Base-by-base conservation (phyloP, 2,113 vertebrate genomes). In the Bubo scandiacus region DNA sequence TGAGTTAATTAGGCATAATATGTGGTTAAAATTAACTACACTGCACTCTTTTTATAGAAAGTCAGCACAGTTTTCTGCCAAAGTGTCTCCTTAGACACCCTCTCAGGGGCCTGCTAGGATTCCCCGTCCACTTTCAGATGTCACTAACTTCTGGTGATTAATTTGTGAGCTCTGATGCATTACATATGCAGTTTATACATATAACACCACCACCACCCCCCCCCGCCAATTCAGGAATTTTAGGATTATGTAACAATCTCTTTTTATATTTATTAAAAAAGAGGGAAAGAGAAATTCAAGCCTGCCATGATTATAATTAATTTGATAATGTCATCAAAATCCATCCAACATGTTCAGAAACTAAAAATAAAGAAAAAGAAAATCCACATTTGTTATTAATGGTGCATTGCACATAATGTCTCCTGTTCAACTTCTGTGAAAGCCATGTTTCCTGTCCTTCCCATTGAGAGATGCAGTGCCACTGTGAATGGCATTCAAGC, bases 1-100 rank as follows among this genome's bases (percentile, higher is more conserved):
- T 94, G 81, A 96, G 88, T 92, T 96, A 94, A 97, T 96, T 92
- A 96, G 70, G 73, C 86, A 94, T 95, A 95, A 84, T 91, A 89
- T 81, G 65, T 89, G 58, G 92, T 92, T 96, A 95, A 93, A 96
- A 96, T 92, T 96, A 96, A 85, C 86, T 72, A 75, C 70, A 77
- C 40, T 70, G 70, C 61, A 61, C 86, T 82, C 94, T 92, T 92
- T 95, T 93, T 93, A 80, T 86, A 94, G 94, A 89, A 96, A 95
- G 62, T 88, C 75, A 93, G 92, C 38, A 59, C 12, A 84, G 77
- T 89, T 88, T 93, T 94, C 77, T 93, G 93, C 58, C 65, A 57
- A 86, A 93, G 79, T 55, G 36, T 86, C 90, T 96, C 67, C 85
- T 93, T n/a, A 88, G 80, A 88, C 65, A 88, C 19, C 8, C 61